These are phyloP conservation scores for Zenarchopterus dispar DNA, from an alignment of 2,797 vertebrate genomes.

Conservation along the genomic window DNA sequence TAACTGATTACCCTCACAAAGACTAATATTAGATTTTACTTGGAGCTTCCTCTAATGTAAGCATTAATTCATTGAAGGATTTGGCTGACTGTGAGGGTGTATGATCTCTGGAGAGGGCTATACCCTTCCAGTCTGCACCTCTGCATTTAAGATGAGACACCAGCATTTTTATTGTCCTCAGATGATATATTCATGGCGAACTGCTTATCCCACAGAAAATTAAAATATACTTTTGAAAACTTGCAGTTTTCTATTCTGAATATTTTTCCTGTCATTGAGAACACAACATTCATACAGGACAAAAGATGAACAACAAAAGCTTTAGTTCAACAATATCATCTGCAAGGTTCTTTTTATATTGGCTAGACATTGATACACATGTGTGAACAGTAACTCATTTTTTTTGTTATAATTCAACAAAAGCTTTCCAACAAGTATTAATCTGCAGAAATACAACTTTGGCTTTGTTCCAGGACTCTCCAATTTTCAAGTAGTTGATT, in stretches of 20 bases:
- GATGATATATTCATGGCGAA: neutral
- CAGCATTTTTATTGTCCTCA: neutral
- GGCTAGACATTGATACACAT: conserved; percentile 11
- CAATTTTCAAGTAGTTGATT: too few species aligned
- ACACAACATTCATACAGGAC: too few species aligned
- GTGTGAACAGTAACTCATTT: neutral
- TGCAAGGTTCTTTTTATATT: neutral
- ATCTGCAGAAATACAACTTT: neutral
- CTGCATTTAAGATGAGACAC: conserved; percentile 16
- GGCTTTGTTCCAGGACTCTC: neutral
- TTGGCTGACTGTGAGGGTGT: conserved; percentile 4
- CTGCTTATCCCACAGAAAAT: conserved; percentile 11
- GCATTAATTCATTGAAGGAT: too few species aligned
- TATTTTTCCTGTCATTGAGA: conserved; percentile 10
- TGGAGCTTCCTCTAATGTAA: conserved; percentile 4
- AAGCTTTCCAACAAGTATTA: neutral
- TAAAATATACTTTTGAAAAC: conserved; percentile 10
- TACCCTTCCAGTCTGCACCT: conserved; percentile 2
- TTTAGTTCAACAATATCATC: conserved; percentile 18
- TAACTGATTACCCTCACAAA: too few species aligned
- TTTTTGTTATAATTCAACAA: neutral
- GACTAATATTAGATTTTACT: conserved; percentile 13
- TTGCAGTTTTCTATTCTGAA: neutral
- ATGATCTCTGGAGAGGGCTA: neutral
- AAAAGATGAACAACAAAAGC: conserved; percentile 4